Conservation (phyloP, 2,113 vertebrate genomes). For the Sander vitreus region DNA sequence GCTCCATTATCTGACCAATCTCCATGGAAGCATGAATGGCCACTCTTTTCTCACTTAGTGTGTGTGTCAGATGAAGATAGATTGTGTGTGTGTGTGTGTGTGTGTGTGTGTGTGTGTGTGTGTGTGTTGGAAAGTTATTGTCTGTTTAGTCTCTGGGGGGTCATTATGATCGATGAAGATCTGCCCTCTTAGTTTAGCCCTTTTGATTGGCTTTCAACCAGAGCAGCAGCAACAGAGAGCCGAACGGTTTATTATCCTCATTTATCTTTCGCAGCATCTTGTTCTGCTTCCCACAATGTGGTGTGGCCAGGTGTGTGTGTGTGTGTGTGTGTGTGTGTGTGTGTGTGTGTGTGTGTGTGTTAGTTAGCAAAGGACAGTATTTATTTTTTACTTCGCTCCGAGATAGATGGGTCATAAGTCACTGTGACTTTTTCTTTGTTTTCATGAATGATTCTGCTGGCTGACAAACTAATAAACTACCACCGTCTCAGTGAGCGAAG, state of each 20-base stretch:
- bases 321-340: conserved; percentile 17
- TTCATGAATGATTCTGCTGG: conserved; percentile 57
- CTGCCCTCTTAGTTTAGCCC: conserved; percentile 48
- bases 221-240: conserved; percentile 27
- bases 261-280: conserved; percentile 62
- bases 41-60: conserved; percentile 7
- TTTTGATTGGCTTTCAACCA: conserved; percentile 39
- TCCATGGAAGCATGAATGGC: conserved; percentile 36
- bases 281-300: conserved; percentile 26
- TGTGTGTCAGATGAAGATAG: not conserved
- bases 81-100: conserved; percentile 16
- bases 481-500: not conserved
- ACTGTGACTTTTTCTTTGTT: conserved; percentile 54
- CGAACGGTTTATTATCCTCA: conserved; percentile 47
- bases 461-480: conserved; percentile 51
- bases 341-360: not conserved
- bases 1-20: conserved; percentile 43
- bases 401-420: conserved; percentile 51
- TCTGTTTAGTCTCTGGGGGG: conserved; percentile 34
- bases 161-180: conserved; percentile 60
- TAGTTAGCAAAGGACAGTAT: conserved; percentile 12
- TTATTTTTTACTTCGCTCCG: conserved; percentile 16
- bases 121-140: conserved; percentile 31
- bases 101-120: conserved; percentile 19
- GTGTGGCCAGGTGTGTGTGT: not conserved